These are phyloP conservation scores for Ophion ellenae DNA, from an alignment of 2,888 invertebrate species.

Conservation along the genomic window DNA sequence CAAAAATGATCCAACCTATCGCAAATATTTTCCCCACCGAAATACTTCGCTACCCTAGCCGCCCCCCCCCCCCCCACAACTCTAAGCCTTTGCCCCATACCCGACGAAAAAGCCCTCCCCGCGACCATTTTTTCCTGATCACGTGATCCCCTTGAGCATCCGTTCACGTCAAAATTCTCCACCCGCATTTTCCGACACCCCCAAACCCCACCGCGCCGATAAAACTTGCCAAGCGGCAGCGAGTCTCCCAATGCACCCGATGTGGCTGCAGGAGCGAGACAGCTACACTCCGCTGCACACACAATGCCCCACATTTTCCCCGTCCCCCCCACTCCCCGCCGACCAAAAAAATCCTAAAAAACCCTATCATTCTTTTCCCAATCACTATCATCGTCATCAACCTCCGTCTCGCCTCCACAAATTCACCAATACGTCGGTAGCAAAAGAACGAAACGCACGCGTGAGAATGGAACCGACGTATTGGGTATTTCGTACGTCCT, in stretches of 20 bases:
- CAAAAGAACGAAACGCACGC: constrained; percentile 49
- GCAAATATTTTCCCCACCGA: too few species aligned
- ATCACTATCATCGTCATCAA: constrained; percentile 18
- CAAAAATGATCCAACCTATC: too few species aligned
- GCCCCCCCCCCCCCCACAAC: neutral
- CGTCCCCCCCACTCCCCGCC: neutral
- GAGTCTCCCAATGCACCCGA: neutral
- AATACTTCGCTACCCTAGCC: too few species aligned
- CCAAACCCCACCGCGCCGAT: neutral
- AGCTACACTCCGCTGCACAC: neutral
- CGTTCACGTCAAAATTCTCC: neutral
- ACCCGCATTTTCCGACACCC: neutral
- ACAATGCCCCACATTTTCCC: neutral
- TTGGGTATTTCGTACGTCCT: constrained; percentile 38
- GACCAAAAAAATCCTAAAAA: neutral
- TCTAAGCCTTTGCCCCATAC: neutral
- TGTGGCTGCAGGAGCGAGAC: neutral
- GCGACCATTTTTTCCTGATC: neutral
- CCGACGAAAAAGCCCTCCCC: neutral
- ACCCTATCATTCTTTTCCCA: neutral
- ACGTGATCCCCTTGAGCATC: neutral
- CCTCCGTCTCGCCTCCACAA: constrained; percentile 7
- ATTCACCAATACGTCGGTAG: constrained; percentile 54
- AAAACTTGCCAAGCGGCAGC: neutral
- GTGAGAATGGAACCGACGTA: constrained; percentile 52